Evolutionary conservation across 2,797 vertebrate genomes (phyloP), one percentile per base, ranked within the genome.

Genomic region (Periophthalmus magnuspinnatus): DNA sequence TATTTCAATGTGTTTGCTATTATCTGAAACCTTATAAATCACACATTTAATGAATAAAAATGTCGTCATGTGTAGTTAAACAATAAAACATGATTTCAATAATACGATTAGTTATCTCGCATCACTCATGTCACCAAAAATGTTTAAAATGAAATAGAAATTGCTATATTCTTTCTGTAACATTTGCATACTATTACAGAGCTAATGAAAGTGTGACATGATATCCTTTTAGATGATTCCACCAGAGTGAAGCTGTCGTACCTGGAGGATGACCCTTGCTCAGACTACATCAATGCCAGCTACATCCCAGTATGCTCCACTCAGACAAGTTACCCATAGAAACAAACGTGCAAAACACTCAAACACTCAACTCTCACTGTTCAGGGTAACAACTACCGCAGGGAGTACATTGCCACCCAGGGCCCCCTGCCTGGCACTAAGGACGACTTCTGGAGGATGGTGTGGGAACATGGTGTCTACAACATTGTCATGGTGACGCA

Each of bases 371-470:
- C 60, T 47, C 28, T 47, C 28, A 10, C 47, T 56, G 19, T 86
- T 2, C 86, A 99, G 97, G 96, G 96, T 68, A 94, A 93, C 83
- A 96, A 91, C 90, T 98, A 94, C 79, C 95, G 94, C 55, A 91
- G 96, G 78, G 96, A 97, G 90, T 98, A 97, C 81, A 93, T 98
- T 3, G 96, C 95, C 1, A 96, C 96, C 50, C 97, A 99, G 89
- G 97, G 97, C 1, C 96, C 97, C 7, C 94, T 99, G 74, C 97
- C 97, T 63, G 96, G 95, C 74, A 98, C 97, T 52, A 97, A 97
- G 83, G 95, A 98, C 70, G 97, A 99, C 77, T 98, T 98, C 92
- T 98, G 97, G 97, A 92, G 96, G 80, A 98, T 98, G 97, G 94
- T 94, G 56, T 98, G 97, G 97, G 97, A 98, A 81, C 96, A 98